A percentile compares a stretch with the other conserved stretches of the same genome.
These are phyloP conservation scores for Aythya baeri DNA, from an alignment of 2,113 vertebrate species.

Conservation along the genomic window DNA sequence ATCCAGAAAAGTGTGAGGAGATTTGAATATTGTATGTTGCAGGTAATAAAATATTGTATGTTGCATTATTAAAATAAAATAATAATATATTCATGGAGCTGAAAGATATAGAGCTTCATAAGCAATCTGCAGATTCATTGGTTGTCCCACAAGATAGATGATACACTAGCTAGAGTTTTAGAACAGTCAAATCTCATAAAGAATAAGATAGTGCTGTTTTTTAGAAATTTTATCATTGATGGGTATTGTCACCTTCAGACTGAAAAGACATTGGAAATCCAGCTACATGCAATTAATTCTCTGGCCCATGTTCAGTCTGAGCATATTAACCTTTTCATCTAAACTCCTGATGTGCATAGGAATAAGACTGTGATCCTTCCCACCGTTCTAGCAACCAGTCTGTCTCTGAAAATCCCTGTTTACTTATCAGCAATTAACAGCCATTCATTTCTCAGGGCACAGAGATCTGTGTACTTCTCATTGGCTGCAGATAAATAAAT, in stretches of 20 bases:
- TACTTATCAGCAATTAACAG: too few relatives aligned
- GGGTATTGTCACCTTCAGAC: not conserved
- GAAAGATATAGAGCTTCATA: not conserved
- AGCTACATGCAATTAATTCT: not conserved
- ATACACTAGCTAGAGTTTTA: not conserved
- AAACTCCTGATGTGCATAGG: not conserved
- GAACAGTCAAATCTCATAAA: not conserved
- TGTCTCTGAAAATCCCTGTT: not conserved
- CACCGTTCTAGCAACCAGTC: not conserved
- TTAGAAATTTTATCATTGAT: not conserved
- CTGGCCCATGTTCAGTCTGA: not conserved
- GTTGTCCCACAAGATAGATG: not conserved
- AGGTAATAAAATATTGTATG: not conserved
- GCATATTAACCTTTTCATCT: not conserved
- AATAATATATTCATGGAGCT: not conserved
- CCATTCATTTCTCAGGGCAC: not conserved
- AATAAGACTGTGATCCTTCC: not conserved
- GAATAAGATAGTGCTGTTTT: not conserved
- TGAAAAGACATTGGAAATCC: not conserved
- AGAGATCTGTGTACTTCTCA: not conserved
- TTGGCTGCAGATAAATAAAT: not conserved
- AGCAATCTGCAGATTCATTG: not conserved
- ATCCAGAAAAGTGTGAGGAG: not conserved
- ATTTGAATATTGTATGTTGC: not conserved
- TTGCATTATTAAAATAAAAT: not conserved